Base-by-base conservation (phyloP, 2,888 invertebrate species). In the Elysia crispata region DNA sequence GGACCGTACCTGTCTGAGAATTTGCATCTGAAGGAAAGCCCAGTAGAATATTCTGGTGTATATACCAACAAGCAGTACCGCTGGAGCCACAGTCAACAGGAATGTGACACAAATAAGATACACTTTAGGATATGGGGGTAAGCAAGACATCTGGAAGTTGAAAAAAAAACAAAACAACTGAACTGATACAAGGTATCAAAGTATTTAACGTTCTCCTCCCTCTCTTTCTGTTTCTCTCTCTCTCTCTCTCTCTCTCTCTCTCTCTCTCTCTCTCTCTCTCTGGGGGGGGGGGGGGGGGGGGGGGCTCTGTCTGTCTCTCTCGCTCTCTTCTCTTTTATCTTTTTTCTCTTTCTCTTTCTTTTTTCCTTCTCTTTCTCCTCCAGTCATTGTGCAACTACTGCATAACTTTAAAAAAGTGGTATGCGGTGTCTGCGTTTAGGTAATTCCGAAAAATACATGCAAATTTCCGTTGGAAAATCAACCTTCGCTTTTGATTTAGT, bases 1-100 rank as follows among this genome's bases (percentile, higher is more conserved):
- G 41, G 1, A 49, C 18, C 18, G 41, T 73, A 73, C 73, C 57
- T 73, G 73, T 20, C 57, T 73, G 30, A 73, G 54, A 18, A 73
- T 73, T n/a, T 73, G 54, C n/a, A 73, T 54, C 20, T 73, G 73
- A 15, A 73, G 31, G 54, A 11, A 28, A 5, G 73, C 73, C 73
- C 73, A 73, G 30, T 73, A 73, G 57, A 57, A 73, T 25, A 73
- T 73, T n/a, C 31, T 18, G 1, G 57, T 57, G 57, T 73, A 73
- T 3, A 73, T 57, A 30, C 50, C 54, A 11, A 73, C 30, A 23
- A 57, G 31, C n/a, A n/a, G 54, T 1, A 30, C 13, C 30, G 31
- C 30, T 0, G 54, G 57, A 6, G 11, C 41, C 41, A 41, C 41
- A 6, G 41, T 41, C 41, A 41, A 11, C 41, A 41, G 11, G 41